Conservation (phyloP, 2,888 invertebrate genomes). For the Hyposoter didymator region DNA sequence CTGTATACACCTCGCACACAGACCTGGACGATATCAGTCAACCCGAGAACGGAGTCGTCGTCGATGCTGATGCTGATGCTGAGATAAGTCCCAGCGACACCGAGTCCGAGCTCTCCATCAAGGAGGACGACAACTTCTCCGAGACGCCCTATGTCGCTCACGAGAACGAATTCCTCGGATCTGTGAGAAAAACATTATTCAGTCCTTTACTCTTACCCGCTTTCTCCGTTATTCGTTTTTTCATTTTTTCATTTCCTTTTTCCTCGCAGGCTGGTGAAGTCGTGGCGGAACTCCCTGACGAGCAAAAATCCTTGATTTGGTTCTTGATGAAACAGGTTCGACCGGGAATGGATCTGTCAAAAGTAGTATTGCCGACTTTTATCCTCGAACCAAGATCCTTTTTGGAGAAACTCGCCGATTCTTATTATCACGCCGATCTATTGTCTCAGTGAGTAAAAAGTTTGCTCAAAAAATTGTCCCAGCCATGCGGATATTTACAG, state of each 20-base stretch:
- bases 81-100: conserved; percentile 86
- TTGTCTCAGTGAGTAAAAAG: conserved; percentile 89
- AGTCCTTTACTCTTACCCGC: background rate
- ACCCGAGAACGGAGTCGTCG: conserved; percentile 87
- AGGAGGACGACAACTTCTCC: conserved; percentile 84
- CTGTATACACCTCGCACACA: conserved; percentile 83
- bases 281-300: conserved; percentile 96
- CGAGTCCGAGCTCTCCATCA: conserved; percentile 87
- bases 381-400: conserved; percentile 97
- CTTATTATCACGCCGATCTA: conserved; percentile 97
- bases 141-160: conserved; percentile 85
- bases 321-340: conserved; percentile 97
- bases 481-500: background rate
- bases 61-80: conserved; percentile 85
- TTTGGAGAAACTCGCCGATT: conserved; percentile 96
- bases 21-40: conserved; percentile 91
- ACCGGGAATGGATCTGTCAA: conserved; percentile 98
- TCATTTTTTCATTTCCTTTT: background rate
- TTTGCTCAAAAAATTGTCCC: background rate
- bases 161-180: conserved; percentile 85
- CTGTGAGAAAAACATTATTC: conserved; percentile 81
- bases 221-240: background rate
- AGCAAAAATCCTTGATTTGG: conserved; percentile 98
- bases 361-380: conserved; percentile 97
- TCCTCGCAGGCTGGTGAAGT: conserved; percentile 90